Evolutionary conservation across 2,888 invertebrate genomes (phyloP), one percentile per base, ranked within the genome.

Genomic region (Dicranocentrus wangi): DNA sequence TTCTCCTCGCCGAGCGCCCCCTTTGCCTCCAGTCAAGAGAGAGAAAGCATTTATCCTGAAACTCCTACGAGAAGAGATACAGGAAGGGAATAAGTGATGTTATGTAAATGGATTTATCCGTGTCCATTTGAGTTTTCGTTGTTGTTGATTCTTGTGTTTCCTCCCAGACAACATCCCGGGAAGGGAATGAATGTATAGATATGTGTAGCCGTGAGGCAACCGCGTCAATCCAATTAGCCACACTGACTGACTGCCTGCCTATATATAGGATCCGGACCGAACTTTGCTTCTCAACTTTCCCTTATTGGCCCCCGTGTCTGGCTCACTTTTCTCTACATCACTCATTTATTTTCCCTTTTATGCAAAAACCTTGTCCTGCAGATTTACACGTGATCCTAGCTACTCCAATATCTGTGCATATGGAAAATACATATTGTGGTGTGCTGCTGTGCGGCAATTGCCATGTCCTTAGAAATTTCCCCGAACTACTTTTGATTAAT

Each of bases 171-270:
- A 10, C 47, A n/a, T 47, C 7, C 13, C 7, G 5, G 39, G 13
- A 39, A 39, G 39, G 39, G 39, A 47, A 47, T n/a, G n/a, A n/a
- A 47, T n/a, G 2, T 23, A 43, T 65, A 13, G 43, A 5, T 39
- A 42, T 10, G 60, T 60, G 10, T 39, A 39, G 28, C 32, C 23
- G 19, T 47, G 17, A 63, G 63, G 76, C 55, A 58, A 32, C 19
- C 25, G 32, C 65, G 39, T 58, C 76, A 76, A 76, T 76, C 76
- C 65, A 76, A 76, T 76, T 68, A 76, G 76, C 47, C 23, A 58
- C 25, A 10, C 15, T 8, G 47, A 55, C 7, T 23, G 25, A 55
- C 55, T 55, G 55, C 39, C 32, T 61, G 28, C 61, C n/a, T 61
- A 19, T n/a, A 61, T 39, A 17, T 28, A 32, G 23, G 61, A 23